Base-by-base conservation (phyloP, 1,140 invertebrate genomes). In the Drosophila jambulina region DNA sequence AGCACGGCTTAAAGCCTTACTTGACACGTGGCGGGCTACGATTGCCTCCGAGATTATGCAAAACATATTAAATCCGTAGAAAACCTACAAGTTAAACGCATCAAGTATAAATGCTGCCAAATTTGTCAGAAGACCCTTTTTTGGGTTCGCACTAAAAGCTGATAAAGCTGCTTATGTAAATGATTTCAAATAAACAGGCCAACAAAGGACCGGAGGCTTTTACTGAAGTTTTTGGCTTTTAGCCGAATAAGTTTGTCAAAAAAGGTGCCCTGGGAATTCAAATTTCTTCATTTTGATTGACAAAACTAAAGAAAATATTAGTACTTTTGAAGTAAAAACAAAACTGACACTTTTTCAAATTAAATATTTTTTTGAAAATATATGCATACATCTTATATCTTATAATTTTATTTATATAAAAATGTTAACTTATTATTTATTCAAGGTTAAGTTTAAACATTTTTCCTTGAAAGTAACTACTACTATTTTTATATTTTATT, bases 121-220 rank as follows among this genome's bases (percentile, higher is more conserved):
- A 77, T 23, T 57, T 51, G 42, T 51, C 45, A 15, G 45, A 65
- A 19, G 27, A 34, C 25, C 46, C 63, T 53, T 64, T 67, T 57
- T 49, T 13, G 23, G 60, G 40, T 4, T 54, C 40, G 15, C 10
- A 43, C 38, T 45, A 56, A 67, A 75, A 75, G 67, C 42, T 63
- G 48, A 65, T 53, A 67, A 87, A 86, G 75, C 79, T 65, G 84
- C 84, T 87, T 87, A 88, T 87, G 83, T 70, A 87, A 87, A 87
- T 83, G 45, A 80, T 68, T 83, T 58, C 59, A 83, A 88, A 79
- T 83, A 59, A 45, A 69, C 32, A 53, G 49, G 36, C 19, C 54
- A 45, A 34, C 49, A 51, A 78, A 68, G 53, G 48, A 12, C 34
- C 36, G 32, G 32, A n/a, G 48, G 38, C 29, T 34, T 48, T 56